Percentiles rank a stretch among this genome's conserved stretches.
Evolutionary conservation across 2,797 vertebrate species (phyloP).

Genomic region (Heliangelus exortis): DNA sequence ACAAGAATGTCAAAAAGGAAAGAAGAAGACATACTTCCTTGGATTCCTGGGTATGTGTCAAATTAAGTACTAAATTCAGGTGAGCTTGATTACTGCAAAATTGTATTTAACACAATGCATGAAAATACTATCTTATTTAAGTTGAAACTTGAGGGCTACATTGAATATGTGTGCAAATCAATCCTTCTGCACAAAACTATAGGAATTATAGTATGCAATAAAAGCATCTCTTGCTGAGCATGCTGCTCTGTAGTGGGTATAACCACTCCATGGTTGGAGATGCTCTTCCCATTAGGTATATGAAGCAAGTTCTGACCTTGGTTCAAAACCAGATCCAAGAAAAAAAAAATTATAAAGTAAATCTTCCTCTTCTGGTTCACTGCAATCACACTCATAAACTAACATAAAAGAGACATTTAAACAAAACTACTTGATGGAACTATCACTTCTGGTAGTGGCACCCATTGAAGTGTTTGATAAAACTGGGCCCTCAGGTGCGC

Average conservation of each 20-base stretch:
- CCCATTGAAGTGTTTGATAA: neutral
- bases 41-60: neutral
- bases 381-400: neutral
- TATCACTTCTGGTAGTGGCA: neutral
- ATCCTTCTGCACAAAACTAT: neutral
- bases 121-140: neutral
- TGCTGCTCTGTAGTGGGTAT: neutral
- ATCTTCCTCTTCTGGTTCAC: neutral
- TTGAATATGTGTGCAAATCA: neutral
- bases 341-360: neutral
- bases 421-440: neutral
- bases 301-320: neutral
- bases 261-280: neutral
- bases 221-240: neutral
- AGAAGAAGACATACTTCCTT: neutral
- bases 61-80: neutral
- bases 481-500: neutral
- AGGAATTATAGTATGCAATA: neutral
- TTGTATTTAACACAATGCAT: neutral
- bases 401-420: neutral
- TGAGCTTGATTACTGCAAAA: neutral
- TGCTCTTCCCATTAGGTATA: neutral
- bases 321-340: neutral
- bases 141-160: neutral
- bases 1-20: neutral